Evolutionary conservation across 64 coral and sea anemone species (phyloP), one percentile per base, ranked within the genome.

Genomic region (Montipora capricornis): DNA sequence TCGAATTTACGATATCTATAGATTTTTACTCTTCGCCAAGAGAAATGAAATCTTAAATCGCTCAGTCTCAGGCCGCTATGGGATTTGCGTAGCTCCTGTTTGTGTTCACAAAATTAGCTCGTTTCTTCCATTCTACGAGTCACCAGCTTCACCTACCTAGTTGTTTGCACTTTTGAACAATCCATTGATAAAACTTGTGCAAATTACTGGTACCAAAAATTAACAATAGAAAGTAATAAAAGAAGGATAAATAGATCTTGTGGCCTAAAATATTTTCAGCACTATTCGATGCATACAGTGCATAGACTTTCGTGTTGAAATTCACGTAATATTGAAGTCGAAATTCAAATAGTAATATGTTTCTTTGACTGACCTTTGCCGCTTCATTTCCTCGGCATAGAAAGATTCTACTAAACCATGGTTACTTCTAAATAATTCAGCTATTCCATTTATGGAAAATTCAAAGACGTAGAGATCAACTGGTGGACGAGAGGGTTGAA

Each of bases 371-470:
- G 68, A 80, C 22, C 16, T 10, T 71, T 47, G 13, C 14, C 45
- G 82, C 64, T 49, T 86, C 82, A 46, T 5, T 13, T n/a, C 46
- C 15, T 70, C 51, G 10, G 46, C 45, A 8, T 8, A 71, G 20
- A 24, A 5, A 20, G 17, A 22, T 24, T 22, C 5, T 10, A 20
- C 19, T 14, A 71, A 68, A 86, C 19, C 47, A 71, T 19, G 47
- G 82, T 71, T 64, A 71, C 64, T 13, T 86, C 6, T 78, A 19
- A 86, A 86, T 86, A 22, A 86, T 86, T 86, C n/a, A 86, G 8
- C 46, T 37, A 49, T 1, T 13, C 82, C 82, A 73, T 86, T 49
- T 86, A 71, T 51, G 82, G 82, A 20, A 19, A 86, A n/a, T 19
- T 70, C 44, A n/a, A 86, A 66, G 13, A 47, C 8, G 66, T 71